These are phyloP conservation scores for Trichogramma pretiosum DNA, from an alignment of 1,140 invertebrate genomes.

Conservation along the genomic window DNA sequence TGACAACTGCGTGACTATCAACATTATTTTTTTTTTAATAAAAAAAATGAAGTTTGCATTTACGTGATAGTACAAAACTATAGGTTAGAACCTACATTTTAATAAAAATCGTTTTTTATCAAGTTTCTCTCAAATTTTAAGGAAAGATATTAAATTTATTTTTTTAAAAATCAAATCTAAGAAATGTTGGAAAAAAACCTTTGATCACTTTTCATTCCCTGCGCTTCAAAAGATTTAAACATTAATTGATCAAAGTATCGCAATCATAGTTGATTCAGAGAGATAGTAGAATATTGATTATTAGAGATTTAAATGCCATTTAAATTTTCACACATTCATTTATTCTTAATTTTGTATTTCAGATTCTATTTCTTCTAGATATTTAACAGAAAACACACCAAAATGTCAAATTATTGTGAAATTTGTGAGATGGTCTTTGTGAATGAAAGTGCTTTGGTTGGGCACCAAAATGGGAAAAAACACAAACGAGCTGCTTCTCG, in stretches of 20 bases:
- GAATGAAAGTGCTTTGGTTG: slow-evolving; percentile 27
- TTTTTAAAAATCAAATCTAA: too few species aligned
- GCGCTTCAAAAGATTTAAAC: too few species aligned
- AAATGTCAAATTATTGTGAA: slow-evolving; percentile 29
- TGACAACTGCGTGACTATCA: too few species aligned
- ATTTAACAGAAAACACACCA: not conserved
- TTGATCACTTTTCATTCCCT: too few species aligned
- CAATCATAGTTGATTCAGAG: not conserved
- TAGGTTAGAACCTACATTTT: too few species aligned
- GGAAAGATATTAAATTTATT: too few species aligned
- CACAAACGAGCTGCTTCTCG: slow-evolving; percentile 29
- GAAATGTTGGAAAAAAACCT: too few species aligned
- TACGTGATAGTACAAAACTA: too few species aligned
- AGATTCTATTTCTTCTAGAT: not conserved
- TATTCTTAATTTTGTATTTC: not conserved
- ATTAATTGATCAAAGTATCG: slow-evolving; percentile 4
- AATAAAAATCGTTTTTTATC: too few species aligned
- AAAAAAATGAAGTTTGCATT: too few species aligned
- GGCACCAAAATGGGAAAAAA: slow-evolving; percentile 35
- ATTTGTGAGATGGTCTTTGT: slow-evolving; percentile 31
- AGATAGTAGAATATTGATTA: not conserved
- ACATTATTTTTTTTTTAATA: too few species aligned
- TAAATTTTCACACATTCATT: not conserved
- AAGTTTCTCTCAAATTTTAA: too few species aligned
- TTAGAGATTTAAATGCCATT: not conserved